Conservation (phyloP, 1,140 invertebrate species). For the Tetranychus urticae region DNA sequence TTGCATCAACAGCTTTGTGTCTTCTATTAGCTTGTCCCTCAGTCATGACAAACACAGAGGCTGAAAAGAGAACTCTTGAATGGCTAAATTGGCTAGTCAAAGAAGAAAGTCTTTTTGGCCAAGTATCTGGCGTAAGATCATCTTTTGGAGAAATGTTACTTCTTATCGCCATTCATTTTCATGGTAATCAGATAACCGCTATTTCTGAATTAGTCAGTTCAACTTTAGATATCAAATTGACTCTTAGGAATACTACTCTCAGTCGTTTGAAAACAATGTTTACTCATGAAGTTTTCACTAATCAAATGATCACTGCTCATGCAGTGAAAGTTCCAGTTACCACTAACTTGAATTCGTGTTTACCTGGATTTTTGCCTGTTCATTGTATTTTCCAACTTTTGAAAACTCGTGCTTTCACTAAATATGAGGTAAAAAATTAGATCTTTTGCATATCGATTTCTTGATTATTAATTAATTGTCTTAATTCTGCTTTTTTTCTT, state of each 20-base stretch:
- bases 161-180: slow-evolving; percentile 86
- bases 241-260: slow-evolving; percentile 68
- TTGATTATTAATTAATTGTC: neutral
- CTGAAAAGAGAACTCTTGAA: slow-evolving; percentile 69
- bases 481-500: neutral
- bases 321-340: slow-evolving; percentile 89
- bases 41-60: slow-evolving; percentile 43
- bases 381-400: slow-evolving; percentile 91
- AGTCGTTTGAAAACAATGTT: slow-evolving; percentile 80
- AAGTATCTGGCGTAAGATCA: slow-evolving; percentile 13
- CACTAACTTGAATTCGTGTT: slow-evolving; percentile 56
- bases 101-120: slow-evolving; percentile 49
- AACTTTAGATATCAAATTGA: slow-evolving; percentile 82
- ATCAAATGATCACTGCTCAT: slow-evolving; percentile 86
- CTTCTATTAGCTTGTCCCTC: slow-evolving; percentile 85
- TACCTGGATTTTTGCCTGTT: slow-evolving; percentile 75
- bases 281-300: slow-evolving; percentile 88
- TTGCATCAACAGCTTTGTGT: slow-evolving; percentile 74
- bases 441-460: no score
- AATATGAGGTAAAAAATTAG: slow-evolving; percentile 42
- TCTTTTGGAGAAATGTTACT: slow-evolving; percentile 85
- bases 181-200: slow-evolving; percentile 69
- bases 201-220: slow-evolving; percentile 79
- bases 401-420: slow-evolving; percentile 80
- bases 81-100: slow-evolving; percentile 82